Base-by-base conservation (phyloP, 2,797 vertebrate genomes). In the Sebastes reedi region DNA sequence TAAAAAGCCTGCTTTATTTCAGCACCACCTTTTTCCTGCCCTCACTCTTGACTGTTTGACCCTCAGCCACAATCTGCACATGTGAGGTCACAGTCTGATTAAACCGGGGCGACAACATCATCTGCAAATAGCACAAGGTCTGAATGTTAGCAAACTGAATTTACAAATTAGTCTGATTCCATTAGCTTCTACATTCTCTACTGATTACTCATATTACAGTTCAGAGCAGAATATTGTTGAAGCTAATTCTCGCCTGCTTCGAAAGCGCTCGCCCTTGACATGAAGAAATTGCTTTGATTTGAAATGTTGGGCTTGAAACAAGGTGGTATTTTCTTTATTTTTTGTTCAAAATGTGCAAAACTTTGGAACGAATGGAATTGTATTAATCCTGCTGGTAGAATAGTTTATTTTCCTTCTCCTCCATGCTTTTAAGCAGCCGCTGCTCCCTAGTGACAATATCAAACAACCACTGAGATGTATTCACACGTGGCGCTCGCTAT, bases 381-480 rank as follows among this genome's bases (percentile, higher is more conserved):
- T 79, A 50, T 87, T 69, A 84, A 69, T 89, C 68, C 61, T 81
- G 75, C 83, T 70, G 70, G 66, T 70, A 69, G 72, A 88, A 61
- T 22, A 69, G 75, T 73, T 79, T 80, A 62, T 85, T 88, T 83
- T 71, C 56, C 62, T 20, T 73, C 67, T 83, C 59, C 62, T 83
- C 36, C 32, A 6, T 67, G 65, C 84, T 84, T 89, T 81, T 68
- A 77, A 80, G 75, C 76, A 71, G 77, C 75, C 75, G 81, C 85
- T 30, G 86, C 82, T 88, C 90, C 85, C 79, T 1, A 36, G 88
- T 46, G 88, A 88, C 78, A 42, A 67, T 86, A 91, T 93, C 89
- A 93, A 91, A 92, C 83, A 88, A 60, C 79, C 80, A 42, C 81
- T 55, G 80, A 85, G 82, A 89, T 79, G 88, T 89, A 78, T 86